A percentile compares a stretch with the other conserved stretches of the same genome.
Evolutionary conservation across 1,140 invertebrate genomes (phyloP).

Genomic region (Macrobrachium nipponense): DNA sequence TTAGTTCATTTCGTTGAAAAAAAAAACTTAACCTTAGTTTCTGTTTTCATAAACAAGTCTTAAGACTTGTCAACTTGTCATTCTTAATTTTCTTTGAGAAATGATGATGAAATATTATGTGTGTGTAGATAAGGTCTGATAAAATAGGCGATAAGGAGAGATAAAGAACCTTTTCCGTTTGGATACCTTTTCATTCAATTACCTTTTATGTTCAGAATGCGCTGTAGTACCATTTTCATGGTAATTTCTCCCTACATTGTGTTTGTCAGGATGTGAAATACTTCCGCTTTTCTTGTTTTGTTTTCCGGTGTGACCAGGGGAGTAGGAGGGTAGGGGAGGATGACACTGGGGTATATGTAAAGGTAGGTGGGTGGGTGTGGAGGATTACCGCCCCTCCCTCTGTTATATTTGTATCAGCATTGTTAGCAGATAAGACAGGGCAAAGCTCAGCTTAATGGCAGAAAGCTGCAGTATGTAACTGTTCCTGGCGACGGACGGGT

Average conservation of each 20-base stretch:
- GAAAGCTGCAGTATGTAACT: constrained; percentile 6
- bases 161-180: not conserved
- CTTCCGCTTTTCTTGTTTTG: not conserved
- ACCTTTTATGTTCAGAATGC: not conserved
- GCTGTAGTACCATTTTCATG: not conserved
- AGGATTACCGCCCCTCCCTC: constrained; percentile 9
- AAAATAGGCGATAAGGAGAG: too few relatives aligned
- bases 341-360: not conserved
- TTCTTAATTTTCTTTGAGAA: too few relatives aligned
- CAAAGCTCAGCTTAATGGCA: constrained; percentile 22
- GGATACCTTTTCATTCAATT: not conserved
- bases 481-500: not conserved
- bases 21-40: too few relatives aligned
- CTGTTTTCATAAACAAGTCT: too few relatives aligned
- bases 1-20: too few relatives aligned
- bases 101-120: too few relatives aligned
- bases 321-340: not conserved
- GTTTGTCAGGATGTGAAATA: not conserved
- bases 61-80: too few relatives aligned
- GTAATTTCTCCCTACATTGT: not conserved
- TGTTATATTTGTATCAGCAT: constrained; percentile 15
- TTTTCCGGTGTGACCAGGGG: not conserved
- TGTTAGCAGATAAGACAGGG: constrained; percentile 38
- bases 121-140: too few relatives aligned
- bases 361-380: constrained; percentile 24